Evolutionary conservation across 2,888 invertebrate species (phyloP), one percentile per base, ranked within the genome.

Genomic region (Vanessa cardui): DNA sequence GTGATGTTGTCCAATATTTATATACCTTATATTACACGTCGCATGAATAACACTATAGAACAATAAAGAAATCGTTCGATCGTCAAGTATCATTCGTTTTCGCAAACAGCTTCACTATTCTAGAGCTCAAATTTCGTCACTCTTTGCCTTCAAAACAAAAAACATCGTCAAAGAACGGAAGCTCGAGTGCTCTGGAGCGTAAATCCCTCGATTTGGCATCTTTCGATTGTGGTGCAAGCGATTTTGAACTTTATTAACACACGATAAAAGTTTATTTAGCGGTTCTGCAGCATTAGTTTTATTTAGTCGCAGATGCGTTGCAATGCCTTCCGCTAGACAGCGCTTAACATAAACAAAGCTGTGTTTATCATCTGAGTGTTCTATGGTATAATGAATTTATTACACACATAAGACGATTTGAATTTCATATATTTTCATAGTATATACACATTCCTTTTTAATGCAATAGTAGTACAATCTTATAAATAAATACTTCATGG

Each of bases 91-190:
- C 12, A 39, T 39, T 39, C 39, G 12, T 39, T 39, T 12, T 39
- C 12, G 39, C 39, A 39, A 39, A 39, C 33, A 39, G 8, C 9
- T 9, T 39, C 1, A 39, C 9, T 39, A 39, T 39, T 39, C 39
- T 39, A 12, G 12, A 39, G 39, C 39, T 39, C 12, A 39, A 12
- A 49, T 49, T 49, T 49, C 50, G 50, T 20, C 20, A 50, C 26
- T 50, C 12, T 50, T 50, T 50, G 20, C 21, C 5, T 20, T 15
- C 15, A 12, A 58, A 58, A 58, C 58, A 58, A 58, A 58, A 58
- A 39, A 31, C 20, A 18, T 6, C 58, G 39, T 50, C 50, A 50
- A 50, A 50, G 33, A 58, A 58, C 58, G 58, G 58, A 58, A 58
- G 58, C 58, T 9, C 18, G 33, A 33, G 21, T 21, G 20, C 39